Evolutionary conservation across 2,888 invertebrate species (phyloP).

Genomic region (Hymenopus coronatus): DNA sequence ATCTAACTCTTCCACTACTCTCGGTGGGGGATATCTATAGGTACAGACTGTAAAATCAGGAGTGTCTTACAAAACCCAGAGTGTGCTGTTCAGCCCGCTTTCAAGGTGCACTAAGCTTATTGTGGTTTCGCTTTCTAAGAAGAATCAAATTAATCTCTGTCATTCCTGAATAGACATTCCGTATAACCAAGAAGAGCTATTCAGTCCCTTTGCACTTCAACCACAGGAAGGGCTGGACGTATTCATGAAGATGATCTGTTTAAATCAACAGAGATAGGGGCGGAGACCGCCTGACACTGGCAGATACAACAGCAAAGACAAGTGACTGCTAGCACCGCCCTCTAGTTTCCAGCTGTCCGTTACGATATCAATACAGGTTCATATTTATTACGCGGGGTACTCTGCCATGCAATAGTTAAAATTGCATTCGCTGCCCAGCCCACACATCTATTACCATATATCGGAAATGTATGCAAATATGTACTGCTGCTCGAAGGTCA

Average conservation of each 20-base stretch:
- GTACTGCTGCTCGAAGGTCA: background rate
- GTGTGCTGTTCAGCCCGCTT: too few species aligned
- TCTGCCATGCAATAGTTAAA: background rate
- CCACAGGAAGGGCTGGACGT: background rate
- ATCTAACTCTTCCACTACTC: too few species aligned
- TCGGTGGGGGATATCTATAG: too few species aligned
- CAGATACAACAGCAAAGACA: background rate
- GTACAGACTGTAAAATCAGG: too few species aligned
- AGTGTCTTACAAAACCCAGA: too few species aligned
- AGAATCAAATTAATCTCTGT: too few species aligned
- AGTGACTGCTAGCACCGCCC: background rate
- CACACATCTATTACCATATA: background rate
- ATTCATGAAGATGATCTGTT: background rate
- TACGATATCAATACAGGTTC: background rate
- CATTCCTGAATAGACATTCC: too few species aligned
- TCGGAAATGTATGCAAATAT: background rate
- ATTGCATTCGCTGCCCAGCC: background rate
- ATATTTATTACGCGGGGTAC: background rate
- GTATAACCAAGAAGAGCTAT: too few species aligned
- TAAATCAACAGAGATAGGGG: background rate
- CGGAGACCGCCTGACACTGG: background rate
- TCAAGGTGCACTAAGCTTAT: too few species aligned
- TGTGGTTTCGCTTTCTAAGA: too few species aligned
- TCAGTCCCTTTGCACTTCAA: too few species aligned
- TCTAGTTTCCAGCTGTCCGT: background rate